Base-by-base conservation (phyloP, 2,888 invertebrate species). In the Ennomos erosarius region DNA sequence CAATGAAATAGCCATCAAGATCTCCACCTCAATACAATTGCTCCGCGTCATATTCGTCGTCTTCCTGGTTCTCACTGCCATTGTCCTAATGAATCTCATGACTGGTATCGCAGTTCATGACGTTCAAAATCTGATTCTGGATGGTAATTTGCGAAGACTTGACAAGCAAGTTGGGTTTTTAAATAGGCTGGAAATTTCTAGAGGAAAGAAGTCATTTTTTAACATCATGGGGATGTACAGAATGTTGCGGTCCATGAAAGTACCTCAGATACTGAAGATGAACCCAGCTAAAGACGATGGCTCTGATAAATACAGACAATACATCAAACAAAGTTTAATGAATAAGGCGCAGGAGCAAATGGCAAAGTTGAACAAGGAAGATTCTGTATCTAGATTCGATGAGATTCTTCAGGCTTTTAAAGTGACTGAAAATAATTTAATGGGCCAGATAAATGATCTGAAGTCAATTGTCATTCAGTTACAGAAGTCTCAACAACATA, bases 51-150 rank as follows among this genome's bases (percentile, higher is more conserved):
- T 47, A 0, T 57, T 57, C 12, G 47, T 57, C 0, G 4, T 57
- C 3, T 57, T 57, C 36, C 10, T 52, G 3, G 13, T 57, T 9
- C 11, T 57, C 6, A 35, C 51, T 33, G 42, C 57, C 10, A 46
- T 57, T 9, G 57, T 52, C 0, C 76, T 94, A 12, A 93, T 94
- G 93, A 94, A 94, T 68, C 77, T 94, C 13, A 83, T 94, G 77
- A 90, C 93, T 0, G 93, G 94, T 70, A 87, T 94, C 9, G 93
- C 94, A 8, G 94, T 94, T 0, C 93, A 91, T 65, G 93, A 94
- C 63, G 92, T 93, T 1, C 90, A 89, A 55, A 88, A 89, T 55
- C 79, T 94, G 56, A 92, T 93, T 77, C 80, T 90, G 4, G 81
- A 93, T 49, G 94, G 94, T 1, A 91, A 92, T 62, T 88, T 93